Conservation (phyloP, 2,113 vertebrate genomes). For the Polypterus senegalus region DNA sequence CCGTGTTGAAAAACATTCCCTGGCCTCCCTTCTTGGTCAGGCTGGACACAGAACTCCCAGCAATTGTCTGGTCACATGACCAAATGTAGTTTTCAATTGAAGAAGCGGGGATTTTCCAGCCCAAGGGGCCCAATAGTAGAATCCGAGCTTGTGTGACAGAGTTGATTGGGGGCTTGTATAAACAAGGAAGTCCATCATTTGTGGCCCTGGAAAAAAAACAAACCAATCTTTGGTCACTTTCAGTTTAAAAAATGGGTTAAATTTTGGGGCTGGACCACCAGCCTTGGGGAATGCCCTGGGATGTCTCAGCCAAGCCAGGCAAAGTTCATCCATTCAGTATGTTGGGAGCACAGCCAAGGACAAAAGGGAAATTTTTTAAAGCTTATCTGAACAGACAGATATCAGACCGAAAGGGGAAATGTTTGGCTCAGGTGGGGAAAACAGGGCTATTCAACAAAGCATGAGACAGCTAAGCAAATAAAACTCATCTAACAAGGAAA, state of each 20-base stretch:
- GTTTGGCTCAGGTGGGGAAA: no score
- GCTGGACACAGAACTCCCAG: constrained; percentile 42
- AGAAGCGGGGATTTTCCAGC: constrained; percentile 58
- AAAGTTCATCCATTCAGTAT: no score
- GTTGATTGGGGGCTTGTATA: constrained; percentile 32
- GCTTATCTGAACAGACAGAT: no score
- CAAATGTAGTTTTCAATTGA: constrained; percentile 61
- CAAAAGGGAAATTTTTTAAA: rapidly evolving
- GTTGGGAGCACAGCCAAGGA: no score
- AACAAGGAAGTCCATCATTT: constrained; percentile 35
- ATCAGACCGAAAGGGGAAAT: no score
- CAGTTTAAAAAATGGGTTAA: no score
- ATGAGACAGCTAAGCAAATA: no score
- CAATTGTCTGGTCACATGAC: constrained; percentile 40
- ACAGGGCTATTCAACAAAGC: no score
- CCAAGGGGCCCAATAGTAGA: constrained; percentile 51
- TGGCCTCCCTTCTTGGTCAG: constrained; percentile 31
- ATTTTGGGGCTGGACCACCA: no score
- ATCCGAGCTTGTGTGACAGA: constrained; percentile 32
- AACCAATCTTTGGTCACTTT: not conserved
- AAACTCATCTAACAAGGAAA: no score
- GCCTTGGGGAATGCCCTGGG: no score
- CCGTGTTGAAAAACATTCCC: not conserved
- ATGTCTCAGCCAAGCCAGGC: no score
- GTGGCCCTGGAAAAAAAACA: constrained; percentile 22